Evolutionary conservation across 2,888 invertebrate species (phyloP).

Genomic region (Silvanus unidentatus): DNA sequence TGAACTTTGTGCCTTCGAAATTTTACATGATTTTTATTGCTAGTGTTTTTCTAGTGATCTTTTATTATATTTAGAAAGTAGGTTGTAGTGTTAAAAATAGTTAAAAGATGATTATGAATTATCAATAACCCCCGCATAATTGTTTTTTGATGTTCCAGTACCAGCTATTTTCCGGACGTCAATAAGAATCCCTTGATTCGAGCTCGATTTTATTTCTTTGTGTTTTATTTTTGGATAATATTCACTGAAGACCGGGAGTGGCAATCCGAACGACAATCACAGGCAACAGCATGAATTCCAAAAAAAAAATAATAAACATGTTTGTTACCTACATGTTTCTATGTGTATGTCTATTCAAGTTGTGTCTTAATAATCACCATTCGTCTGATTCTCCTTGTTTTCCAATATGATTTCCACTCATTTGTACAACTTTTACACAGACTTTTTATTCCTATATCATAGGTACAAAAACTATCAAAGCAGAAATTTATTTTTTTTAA

Average conservation of each 20-base stretch:
- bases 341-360: constrained; percentile 34
- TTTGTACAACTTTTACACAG: too few species aligned
- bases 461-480: too few species aligned
- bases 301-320: too few species aligned
- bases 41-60: too few species aligned
- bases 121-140: constrained; percentile 37
- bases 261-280: constrained; percentile 44
- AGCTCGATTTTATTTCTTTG: constrained; percentile 30
- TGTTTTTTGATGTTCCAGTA: constrained; percentile 47
- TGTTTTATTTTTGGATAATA: constrained; percentile 27
- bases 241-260: constrained; percentile 36
- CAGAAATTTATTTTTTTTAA: too few species aligned
- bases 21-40: too few species aligned
- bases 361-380: constrained; percentile 27
- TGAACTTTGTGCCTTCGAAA: constrained; percentile 5
- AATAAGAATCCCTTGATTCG: constrained; percentile 41
- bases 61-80: too few species aligned
- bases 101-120: neutral
- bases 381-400: constrained; percentile 19
- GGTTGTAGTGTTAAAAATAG: neutral
- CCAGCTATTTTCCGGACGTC: constrained; percentile 47
- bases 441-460: too few species aligned
- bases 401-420: too few species aligned
- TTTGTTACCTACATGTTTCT: constrained; percentile 11
- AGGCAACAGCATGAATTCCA: constrained; percentile 36